Percentiles rank a stretch among this genome's conserved stretches.
Conservation (phyloP, 1,140 invertebrate species). For the Chelonus insularis region DNA sequence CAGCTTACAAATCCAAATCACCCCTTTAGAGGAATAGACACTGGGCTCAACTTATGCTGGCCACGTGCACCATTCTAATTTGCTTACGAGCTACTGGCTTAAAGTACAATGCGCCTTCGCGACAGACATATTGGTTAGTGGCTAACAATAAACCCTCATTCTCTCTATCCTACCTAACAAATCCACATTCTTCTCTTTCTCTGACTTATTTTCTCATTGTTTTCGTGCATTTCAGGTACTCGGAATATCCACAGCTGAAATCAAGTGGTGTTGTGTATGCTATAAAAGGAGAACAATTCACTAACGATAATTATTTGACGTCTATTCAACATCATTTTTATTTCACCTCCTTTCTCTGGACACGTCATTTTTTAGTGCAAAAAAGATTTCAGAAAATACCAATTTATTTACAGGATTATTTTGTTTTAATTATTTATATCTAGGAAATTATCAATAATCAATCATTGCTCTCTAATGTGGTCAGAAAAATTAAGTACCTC, state of each 20-base stretch:
- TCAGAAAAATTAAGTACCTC: too few relatives aligned
- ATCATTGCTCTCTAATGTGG: too few relatives aligned
- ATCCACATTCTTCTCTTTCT: constrained; percentile 13
- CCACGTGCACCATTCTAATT: constrained; percentile 52
- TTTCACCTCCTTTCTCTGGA: too few relatives aligned
- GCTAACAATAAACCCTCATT: constrained; percentile 37
- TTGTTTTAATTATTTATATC: too few relatives aligned
- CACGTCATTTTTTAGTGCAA: too few relatives aligned
- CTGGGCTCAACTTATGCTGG: constrained; percentile 44
- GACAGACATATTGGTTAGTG: constrained; percentile 29
- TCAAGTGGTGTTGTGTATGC: background rate
- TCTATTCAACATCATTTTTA: constrained; percentile 26
- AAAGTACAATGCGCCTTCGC: constrained; percentile 40
- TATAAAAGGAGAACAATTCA: background rate
- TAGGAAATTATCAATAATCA: too few relatives aligned
- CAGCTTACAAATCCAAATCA: constrained; percentile 12
- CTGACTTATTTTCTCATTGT: background rate
- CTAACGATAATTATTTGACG: background rate
- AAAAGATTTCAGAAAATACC: too few relatives aligned
- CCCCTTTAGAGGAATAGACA: constrained; percentile 29
- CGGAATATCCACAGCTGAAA: background rate
- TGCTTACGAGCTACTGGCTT: constrained; percentile 43
- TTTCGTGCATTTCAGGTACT: background rate
- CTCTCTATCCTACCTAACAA: constrained; percentile 29
- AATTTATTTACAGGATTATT: too few relatives aligned